phyloP scores from a whole-genome alignment of 1,140 invertebrate genomes.

The Agrilus planipennis region DNA sequence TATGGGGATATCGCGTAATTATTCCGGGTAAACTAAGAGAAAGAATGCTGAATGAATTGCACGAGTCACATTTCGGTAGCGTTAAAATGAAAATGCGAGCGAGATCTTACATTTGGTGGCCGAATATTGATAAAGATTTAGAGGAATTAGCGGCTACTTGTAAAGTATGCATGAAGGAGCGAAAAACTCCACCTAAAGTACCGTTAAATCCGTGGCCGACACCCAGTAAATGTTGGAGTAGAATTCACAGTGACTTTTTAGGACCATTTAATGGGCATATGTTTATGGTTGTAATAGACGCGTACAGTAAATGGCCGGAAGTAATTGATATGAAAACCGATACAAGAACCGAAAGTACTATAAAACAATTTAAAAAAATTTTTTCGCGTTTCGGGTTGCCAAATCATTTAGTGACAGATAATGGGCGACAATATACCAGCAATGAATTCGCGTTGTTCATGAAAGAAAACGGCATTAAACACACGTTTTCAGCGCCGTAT shows the following conservation, averaged over 20 bases:
- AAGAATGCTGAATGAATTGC: too few species aligned
- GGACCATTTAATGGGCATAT: conserved; percentile 1
- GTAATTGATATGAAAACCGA: conserved; percentile 4
- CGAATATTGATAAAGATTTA: conserved; percentile 6
- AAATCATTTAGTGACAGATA: conserved; percentile 13
- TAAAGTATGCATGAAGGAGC: background rate
- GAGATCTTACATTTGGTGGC: too few species aligned
- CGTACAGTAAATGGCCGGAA: conserved; percentile 7
- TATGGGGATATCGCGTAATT: too few species aligned
- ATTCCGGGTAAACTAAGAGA: too few species aligned
- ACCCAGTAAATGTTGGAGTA: background rate
- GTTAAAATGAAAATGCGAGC: too few species aligned
- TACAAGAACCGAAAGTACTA: background rate
- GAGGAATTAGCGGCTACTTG: background rate
- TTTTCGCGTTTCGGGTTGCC: conserved; percentile 6
- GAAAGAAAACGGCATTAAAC: conserved; percentile 18
- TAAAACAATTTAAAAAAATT: conserved; percentile 4
- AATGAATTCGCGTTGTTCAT: conserved; percentile 20
- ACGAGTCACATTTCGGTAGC: too few species aligned
- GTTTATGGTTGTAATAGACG: conserved; percentile 8
- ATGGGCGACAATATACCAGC: conserved; percentile 16
- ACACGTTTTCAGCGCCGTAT: conserved; percentile 14
- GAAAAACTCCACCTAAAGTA: conserved; percentile 2
- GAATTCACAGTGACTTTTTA: conserved; percentile 8
- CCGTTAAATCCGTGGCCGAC: background rate